phyloP scores from a whole-genome alignment of 2,797 vertebrate species.

The Harpagifer antarcticus region DNA sequence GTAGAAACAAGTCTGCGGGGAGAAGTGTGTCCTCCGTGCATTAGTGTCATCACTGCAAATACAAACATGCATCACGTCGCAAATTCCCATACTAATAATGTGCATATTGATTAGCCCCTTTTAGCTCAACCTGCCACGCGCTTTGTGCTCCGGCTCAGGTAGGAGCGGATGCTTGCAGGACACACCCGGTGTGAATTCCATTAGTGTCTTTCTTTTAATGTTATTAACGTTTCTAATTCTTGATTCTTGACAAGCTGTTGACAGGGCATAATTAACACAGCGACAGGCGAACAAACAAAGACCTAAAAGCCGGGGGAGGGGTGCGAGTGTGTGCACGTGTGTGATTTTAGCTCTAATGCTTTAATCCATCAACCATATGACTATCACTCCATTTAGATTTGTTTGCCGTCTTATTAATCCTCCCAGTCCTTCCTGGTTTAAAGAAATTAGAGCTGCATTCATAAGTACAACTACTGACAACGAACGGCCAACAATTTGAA shows the following conservation, averaged over 20 bases:
- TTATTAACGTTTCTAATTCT: slow-evolving; percentile 41
- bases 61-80: slow-evolving; percentile 34
- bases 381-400: slow-evolving; percentile 19
- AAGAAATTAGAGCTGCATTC: too few relatives aligned
- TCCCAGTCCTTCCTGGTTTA: background rate
- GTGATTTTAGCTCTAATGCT: slow-evolving; percentile 17
- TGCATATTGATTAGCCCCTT: slow-evolving; percentile 47
- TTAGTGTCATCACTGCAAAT: slow-evolving; percentile 32
- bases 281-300: slow-evolving; percentile 46
- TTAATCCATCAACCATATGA: slow-evolving; percentile 12
- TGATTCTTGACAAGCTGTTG: slow-evolving; percentile 47
- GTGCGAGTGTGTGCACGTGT: background rate
- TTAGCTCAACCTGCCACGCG: slow-evolving; percentile 29
- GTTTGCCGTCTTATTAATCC: slow-evolving; percentile 26
- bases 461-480: too few relatives aligned
- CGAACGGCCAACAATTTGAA: too few relatives aligned
- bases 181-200: slow-evolving; percentile 30
- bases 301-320: slow-evolving; percentile 29
- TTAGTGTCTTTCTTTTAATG: slow-evolving; percentile 48
- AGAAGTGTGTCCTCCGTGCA: slow-evolving; percentile 15
- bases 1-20: slow-evolving; percentile 22
- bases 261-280: slow-evolving; percentile 57
- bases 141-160: slow-evolving; percentile 28
- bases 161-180: slow-evolving; percentile 43
- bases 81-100: slow-evolving; percentile 33